Evolutionary conservation across 2,113 vertebrate genomes (phyloP), one percentile per base, ranked within the genome.

Genomic region (Macquaria australasica): DNA sequence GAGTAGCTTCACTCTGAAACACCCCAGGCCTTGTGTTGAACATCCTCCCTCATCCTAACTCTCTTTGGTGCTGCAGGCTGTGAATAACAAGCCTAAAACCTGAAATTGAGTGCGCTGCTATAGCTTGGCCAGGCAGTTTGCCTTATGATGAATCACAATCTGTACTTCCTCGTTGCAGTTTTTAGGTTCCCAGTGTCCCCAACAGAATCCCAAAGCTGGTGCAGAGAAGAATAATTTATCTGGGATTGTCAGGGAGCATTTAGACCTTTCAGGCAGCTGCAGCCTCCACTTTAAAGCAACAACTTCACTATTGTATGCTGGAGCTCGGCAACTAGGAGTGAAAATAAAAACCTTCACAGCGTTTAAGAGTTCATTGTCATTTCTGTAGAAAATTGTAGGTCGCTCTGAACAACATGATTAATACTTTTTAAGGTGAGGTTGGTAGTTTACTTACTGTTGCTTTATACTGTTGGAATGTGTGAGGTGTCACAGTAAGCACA

Each of bases 21-120:
- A 82, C 79, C 77, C 25, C 31, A 6, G 80, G 80, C 80, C 31
- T 71, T 37, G 53, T 87, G 82, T 74, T 55, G 56, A 83, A 64
- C 81, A 80, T 70, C 78, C 28, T 70, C 71, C 63, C 72, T 80
- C 60, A 68, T 85, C 76, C 84, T 21, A 66, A 72, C 70, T 76
- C 64, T 82, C 79, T 76, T 55, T 84, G 15, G n/a, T 75, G 64
- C 85, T 72, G 69, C 70, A 59, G 64, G 74, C 48, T 85, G 68
- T 66, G 73, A 91, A 89, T 80, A 91, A 84, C 84, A 87, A 80
- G 70, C 62, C 76, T 37, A 41, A 76, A 84, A 78, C 58, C 66
- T 71, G 55, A 62, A 86, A 81, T 73, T 78, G 75, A 80, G 76
- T 45, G 28, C 0, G 9, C 59, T 53, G n/a, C 74, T 37, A 43